phyloP scores from a whole-genome alignment of 2,888 invertebrate genomes.

The Aphelenchoides bicaudatus region DNA sequence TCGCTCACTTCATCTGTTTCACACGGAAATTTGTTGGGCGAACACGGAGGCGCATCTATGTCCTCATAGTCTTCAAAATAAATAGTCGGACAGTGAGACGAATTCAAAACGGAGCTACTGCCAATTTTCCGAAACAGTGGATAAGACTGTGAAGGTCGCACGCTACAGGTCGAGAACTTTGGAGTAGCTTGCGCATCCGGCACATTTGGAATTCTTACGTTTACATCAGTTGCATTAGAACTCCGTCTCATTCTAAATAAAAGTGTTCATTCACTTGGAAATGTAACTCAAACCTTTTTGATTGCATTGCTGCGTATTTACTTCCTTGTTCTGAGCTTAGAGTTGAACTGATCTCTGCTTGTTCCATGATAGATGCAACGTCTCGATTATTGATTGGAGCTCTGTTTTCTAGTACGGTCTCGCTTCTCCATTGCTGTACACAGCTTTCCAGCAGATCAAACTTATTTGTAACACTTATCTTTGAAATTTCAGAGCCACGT shows the following conservation, averaged over 20 bases:
- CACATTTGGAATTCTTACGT: not conserved
- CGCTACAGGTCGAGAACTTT: not conserved
- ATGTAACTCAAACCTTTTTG: not conserved
- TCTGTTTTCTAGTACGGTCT: constrained; percentile 21
- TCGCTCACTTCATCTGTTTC: not conserved
- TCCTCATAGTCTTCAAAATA: constrained; percentile 1
- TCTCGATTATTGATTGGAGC: not conserved
- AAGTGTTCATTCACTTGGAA: not conserved
- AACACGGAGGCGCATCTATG: constrained; percentile 5
- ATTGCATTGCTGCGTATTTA: not conserved
- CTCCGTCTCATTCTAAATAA: not conserved
- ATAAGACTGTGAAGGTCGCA: not conserved
- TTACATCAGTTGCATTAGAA: not conserved
- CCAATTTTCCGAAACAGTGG: constrained; percentile 8
- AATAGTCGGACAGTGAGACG: not conserved
- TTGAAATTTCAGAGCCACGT: constrained; percentile 7
- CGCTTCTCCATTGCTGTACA: constrained; percentile 27
- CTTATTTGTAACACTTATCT: constrained; percentile 4
- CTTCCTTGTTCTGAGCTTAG: constrained; percentile 5
- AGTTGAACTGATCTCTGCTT: constrained; percentile 1
- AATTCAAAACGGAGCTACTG: not conserved
- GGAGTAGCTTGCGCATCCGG: not conserved
- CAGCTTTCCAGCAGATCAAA: constrained; percentile 27
- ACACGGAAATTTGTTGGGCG: not conserved
- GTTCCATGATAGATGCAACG: constrained; percentile 15